These are phyloP conservation scores for Semotilus atromaculatus DNA, from an alignment of 2,797 vertebrate species.

Conservation along the genomic window DNA sequence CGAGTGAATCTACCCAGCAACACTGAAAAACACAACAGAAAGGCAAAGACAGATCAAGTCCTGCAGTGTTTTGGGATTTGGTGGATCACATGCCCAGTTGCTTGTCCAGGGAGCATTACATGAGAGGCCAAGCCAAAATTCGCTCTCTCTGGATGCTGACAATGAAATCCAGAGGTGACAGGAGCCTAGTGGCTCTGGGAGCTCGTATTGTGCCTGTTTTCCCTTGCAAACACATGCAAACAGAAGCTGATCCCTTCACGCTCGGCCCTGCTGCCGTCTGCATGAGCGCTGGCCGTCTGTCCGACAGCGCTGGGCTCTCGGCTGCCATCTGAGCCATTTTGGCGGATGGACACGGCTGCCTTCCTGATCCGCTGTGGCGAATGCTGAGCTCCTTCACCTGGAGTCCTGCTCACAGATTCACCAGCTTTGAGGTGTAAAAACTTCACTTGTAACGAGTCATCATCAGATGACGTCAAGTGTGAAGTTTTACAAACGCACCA, in stretches of 20 bases:
- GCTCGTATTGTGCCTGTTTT: slow-evolving; percentile 17
- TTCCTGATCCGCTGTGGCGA: slow-evolving; percentile 8
- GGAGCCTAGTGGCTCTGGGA: slow-evolving; percentile 36
- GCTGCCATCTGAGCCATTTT: slow-evolving; percentile 10
- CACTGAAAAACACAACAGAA: not conserved
- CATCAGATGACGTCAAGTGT: not conserved
- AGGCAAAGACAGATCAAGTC: slow-evolving; percentile 3
- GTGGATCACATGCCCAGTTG: slow-evolving; percentile 36
- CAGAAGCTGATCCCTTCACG: slow-evolving; percentile 42
- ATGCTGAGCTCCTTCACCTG: slow-evolving; percentile 24
- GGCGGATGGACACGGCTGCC: not conserved
- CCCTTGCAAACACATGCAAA: slow-evolving; percentile 34
- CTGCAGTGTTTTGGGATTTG: slow-evolving; percentile 27
- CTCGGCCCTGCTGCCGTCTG: not conserved
- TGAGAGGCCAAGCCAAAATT: slow-evolving; percentile 26
- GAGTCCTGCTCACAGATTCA: slow-evolving; percentile 6
- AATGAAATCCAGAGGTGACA: slow-evolving; percentile 47
- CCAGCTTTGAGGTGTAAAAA: slow-evolving; percentile 4
- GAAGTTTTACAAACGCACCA: not conserved
- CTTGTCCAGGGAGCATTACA: slow-evolving; percentile 43
- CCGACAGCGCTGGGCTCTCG: not conserved
- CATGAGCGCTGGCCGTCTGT: not conserved
- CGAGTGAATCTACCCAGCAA: not conserved
- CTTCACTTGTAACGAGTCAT: not conserved
- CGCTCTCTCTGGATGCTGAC: slow-evolving; percentile 22